A percentile compares a stretch with the other conserved stretches of the same genome.
These are phyloP conservation scores for Zaprionus tsacasi DNA, from an alignment of 1,140 invertebrate species.

Conservation along the genomic window DNA sequence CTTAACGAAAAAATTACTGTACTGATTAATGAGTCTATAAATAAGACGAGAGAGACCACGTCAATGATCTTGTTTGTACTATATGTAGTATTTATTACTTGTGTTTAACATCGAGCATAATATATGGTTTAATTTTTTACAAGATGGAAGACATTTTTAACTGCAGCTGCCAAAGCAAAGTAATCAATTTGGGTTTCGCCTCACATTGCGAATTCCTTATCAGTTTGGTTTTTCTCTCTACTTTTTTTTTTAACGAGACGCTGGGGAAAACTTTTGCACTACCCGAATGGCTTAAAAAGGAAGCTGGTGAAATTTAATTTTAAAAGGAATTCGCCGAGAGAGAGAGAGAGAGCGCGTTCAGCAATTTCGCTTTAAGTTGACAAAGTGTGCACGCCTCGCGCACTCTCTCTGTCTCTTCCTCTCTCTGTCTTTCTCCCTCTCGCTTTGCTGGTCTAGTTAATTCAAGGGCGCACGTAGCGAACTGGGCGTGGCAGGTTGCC, in stretches of 20 bases:
- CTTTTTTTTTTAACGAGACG: neutral
- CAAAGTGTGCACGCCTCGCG: slow-evolving; percentile 1
- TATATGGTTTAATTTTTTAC: slow-evolving; percentile 18
- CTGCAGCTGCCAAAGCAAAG: neutral
- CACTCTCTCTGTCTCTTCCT: neutral
- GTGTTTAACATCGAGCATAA: slow-evolving; percentile 35
- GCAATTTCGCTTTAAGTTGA: slow-evolving; percentile 13
- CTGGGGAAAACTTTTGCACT: slow-evolving; percentile 1
- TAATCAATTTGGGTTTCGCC: neutral
- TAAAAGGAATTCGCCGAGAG: slow-evolving; percentile 13
- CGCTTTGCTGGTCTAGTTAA: neutral
- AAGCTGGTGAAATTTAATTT: slow-evolving; percentile 35
- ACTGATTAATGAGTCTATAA: slow-evolving; percentile 53
- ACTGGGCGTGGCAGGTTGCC: slow-evolving; percentile 16
- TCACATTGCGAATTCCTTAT: slow-evolving; percentile 9
- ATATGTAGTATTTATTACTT: slow-evolving; percentile 27
- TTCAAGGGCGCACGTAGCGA: slow-evolving; percentile 8
- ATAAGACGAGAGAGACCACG: slow-evolving; percentile 30
- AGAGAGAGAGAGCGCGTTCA: neutral
- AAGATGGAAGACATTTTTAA: neutral
- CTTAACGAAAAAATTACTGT: slow-evolving; percentile 35
- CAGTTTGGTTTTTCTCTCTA: neutral
- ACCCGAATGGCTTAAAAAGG: slow-evolving; percentile 15
- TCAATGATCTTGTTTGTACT: slow-evolving; percentile 39
- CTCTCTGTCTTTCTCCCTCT: neutral